phyloP scores from a whole-genome alignment of 1,140 invertebrate species.

The Hermetia illucens region DNA sequence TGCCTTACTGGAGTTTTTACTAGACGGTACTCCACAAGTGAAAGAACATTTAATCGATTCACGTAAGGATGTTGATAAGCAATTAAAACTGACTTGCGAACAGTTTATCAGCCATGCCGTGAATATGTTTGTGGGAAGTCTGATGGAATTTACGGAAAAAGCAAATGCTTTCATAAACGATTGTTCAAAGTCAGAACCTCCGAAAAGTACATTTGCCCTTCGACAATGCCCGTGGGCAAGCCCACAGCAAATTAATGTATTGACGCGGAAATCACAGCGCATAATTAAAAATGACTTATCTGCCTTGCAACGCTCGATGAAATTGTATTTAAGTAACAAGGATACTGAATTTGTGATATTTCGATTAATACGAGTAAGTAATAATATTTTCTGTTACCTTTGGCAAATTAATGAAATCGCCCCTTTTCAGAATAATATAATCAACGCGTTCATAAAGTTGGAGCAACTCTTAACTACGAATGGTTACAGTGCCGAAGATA shows the following conservation, averaged over 20 bases:
- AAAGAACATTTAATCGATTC: constrained; percentile 86
- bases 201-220: constrained; percentile 18
- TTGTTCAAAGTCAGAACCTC: constrained; percentile 1
- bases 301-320: constrained; percentile 72
- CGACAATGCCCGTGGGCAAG: constrained; percentile 34
- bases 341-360: constrained; percentile 95
- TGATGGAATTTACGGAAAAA: constrained; percentile 60
- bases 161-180: constrained; percentile 30
- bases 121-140: constrained; percentile 53
- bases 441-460: constrained; percentile 70
- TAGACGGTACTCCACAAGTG: constrained; percentile 83
- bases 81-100: constrained; percentile 85
- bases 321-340: constrained; percentile 87
- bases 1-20: constrained; percentile 78
- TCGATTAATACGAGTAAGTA: constrained; percentile 68
- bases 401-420: constrained; percentile 4
- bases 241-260: constrained; percentile 37
- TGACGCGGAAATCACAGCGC: constrained; percentile 49
- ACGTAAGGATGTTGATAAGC: constrained; percentile 84
- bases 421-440: constrained; percentile 66
- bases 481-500: constrained; percentile 66
- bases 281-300: constrained; percentile 68
- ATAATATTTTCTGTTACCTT: constrained; percentile 2
- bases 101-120: constrained; percentile 73
- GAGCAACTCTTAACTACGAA: constrained; percentile 56